These are phyloP conservation scores for Ctena decussata DNA, from an alignment of 2,888 invertebrate species.

Conservation along the genomic window DNA sequence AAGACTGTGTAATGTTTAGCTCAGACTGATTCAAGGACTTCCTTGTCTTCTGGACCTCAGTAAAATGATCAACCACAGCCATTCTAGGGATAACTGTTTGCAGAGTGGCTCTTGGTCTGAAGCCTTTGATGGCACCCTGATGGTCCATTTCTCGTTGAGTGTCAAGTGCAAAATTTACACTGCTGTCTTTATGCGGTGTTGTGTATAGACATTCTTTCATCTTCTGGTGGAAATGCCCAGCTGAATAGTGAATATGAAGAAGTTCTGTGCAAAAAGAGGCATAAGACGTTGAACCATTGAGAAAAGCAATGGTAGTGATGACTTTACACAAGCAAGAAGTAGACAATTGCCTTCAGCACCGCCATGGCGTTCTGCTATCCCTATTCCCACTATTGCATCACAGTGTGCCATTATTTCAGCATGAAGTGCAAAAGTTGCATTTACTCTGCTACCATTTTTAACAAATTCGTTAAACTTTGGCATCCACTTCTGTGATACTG, in stretches of 20 bases:
- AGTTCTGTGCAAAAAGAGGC: constrained; percentile 7
- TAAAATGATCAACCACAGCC: constrained; percentile 35
- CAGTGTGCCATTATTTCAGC: constrained; percentile 22
- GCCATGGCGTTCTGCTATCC: background rate
- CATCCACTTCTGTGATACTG: background rate
- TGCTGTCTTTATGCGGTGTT: constrained; percentile 43
- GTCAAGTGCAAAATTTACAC: constrained; percentile 50
- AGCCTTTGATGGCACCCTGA: constrained; percentile 46
- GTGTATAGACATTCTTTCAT: constrained; percentile 41
- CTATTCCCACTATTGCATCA: background rate
- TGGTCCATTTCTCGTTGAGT: constrained; percentile 55
- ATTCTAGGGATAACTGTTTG: constrained; percentile 39
- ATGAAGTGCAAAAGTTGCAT: constrained; percentile 3
- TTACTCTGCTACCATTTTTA: background rate
- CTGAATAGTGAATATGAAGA: constrained; percentile 30
- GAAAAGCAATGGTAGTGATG: background rate
- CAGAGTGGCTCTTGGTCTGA: constrained; percentile 53
- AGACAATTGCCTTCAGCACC: background rate
- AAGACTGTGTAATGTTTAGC: background rate
- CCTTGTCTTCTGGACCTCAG: constrained; percentile 35
- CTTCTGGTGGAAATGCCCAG: constrained; percentile 39
- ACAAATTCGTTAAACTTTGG: background rate
- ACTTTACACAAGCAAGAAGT: background rate
- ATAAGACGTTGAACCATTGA: background rate
- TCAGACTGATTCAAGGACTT: constrained; percentile 31